phyloP scores from a whole-genome alignment of 2,888 invertebrate genomes.

The Bunonema sp. region DNA sequence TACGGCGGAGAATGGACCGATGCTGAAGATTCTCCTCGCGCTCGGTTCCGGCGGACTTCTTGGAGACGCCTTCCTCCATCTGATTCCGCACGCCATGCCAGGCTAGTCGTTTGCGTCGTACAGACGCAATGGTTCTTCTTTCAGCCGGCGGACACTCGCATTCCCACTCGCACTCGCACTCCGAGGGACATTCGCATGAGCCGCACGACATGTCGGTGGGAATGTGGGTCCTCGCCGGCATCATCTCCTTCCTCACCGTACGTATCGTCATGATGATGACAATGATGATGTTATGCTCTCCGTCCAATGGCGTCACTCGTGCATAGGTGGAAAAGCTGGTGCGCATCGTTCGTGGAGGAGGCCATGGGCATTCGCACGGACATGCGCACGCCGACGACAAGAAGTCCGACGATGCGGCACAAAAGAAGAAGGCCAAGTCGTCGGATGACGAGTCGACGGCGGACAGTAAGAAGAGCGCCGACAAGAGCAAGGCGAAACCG shows the following conservation, averaged over 20 bases:
- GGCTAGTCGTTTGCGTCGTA: too few species aligned
- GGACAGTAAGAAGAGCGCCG: too few species aligned
- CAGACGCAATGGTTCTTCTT: too few species aligned
- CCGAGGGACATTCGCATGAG: constrained; percentile 23
- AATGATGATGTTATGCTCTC: neutral
- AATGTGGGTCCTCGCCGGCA: constrained; percentile 70
- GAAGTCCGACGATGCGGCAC: neutral
- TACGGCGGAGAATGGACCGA: constrained; percentile 25
- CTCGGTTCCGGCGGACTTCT: constrained; percentile 82
- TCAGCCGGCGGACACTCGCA: constrained; percentile 60
- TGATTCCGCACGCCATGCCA: constrained; percentile 81
- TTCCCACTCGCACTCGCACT: constrained; percentile 33
- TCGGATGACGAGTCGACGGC: constrained; percentile 8
- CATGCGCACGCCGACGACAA: constrained; percentile 6
- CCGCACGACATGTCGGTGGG: constrained; percentile 74
- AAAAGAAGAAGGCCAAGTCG: constrained; percentile 4
- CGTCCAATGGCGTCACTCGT: constrained; percentile 63
- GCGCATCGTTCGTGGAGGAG: constrained; percentile 59
- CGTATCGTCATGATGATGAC: too few species aligned
- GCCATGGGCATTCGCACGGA: constrained; percentile 56
- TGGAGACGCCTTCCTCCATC: constrained; percentile 92
- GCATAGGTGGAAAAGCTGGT: constrained; percentile 85
- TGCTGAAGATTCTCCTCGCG: constrained; percentile 55
- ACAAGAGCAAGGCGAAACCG: too few species aligned
- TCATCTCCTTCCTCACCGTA: constrained; percentile 33